Percentiles rank a stretch among this genome's conserved stretches.
phyloP scores from a whole-genome alignment of 2,113 vertebrate genomes.

The Numida meleagris region DNA sequence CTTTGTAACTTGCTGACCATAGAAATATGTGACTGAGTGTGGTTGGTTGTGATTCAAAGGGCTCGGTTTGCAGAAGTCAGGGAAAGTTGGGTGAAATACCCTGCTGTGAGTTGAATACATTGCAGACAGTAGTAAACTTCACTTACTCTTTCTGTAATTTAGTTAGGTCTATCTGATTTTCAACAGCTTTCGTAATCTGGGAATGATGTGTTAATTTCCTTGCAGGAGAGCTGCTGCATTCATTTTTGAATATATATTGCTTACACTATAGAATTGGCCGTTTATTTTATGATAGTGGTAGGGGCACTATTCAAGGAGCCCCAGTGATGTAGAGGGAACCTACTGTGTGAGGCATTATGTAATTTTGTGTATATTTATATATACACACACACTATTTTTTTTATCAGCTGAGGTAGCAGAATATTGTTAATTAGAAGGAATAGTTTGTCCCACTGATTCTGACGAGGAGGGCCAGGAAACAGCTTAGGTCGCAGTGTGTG shows the following conservation, averaged over 20 bases:
- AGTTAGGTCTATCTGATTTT: not conserved
- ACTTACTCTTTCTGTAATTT: not conserved
- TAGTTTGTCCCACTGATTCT: not conserved
- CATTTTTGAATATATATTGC: not conserved
- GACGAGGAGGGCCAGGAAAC: not conserved
- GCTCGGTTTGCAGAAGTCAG: not conserved
- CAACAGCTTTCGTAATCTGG: not conserved
- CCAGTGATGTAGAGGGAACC: not conserved
- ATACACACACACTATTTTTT: rapidly evolving
- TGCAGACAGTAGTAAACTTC: not conserved
- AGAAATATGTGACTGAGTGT: not conserved
- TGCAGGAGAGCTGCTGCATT: not conserved
- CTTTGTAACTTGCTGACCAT: not conserved
- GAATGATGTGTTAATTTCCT: not conserved
- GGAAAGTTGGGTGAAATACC: not conserved
- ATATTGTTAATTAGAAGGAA: not conserved
- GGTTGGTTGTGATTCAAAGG: not conserved
- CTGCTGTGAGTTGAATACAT: not conserved
- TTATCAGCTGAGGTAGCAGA: not conserved
- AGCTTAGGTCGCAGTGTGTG: not conserved
- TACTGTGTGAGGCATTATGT: not conserved
- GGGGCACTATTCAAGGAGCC: not conserved
- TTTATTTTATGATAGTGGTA: not conserved
- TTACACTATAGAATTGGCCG: not conserved
- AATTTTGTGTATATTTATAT: not conserved